phyloP scores from a whole-genome alignment of 2,113 vertebrate genomes.

The Eclectus roratus region DNA sequence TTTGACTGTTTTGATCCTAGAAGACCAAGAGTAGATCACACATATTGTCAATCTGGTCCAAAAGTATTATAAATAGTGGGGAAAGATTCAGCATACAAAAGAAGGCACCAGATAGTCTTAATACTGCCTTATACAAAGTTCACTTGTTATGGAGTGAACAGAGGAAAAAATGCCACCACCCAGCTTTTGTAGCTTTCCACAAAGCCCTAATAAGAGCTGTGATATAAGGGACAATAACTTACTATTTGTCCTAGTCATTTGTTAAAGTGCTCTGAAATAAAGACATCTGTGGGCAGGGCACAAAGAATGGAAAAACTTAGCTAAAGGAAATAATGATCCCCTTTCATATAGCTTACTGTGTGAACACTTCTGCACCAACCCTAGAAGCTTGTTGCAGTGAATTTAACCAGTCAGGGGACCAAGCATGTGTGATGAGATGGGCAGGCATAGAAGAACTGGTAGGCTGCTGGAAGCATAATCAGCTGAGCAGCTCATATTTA shows the following conservation, averaged over 20 bases:
- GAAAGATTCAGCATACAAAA: neutral
- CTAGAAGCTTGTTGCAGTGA: slow-evolving; percentile 28
- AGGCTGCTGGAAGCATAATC: neutral
- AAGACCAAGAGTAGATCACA: slow-evolving; percentile 34
- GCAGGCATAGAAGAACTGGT: neutral
- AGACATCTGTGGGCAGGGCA: slow-evolving; percentile 56
- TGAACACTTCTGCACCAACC: slow-evolving; percentile 36
- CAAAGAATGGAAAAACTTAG: slow-evolving; percentile 60
- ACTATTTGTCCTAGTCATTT: slow-evolving; percentile 8
- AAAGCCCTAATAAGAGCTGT: neutral
- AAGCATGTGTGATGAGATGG: neutral
- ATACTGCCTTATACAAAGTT: slow-evolving; percentile 41
- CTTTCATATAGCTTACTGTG: slow-evolving; percentile 59
- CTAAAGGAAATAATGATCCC: slow-evolving; percentile 64
- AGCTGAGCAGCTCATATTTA: neutral
- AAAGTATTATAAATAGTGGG: neutral
- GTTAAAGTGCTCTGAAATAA: slow-evolving; percentile 54
- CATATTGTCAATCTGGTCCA: neutral
- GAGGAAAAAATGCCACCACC: neutral
- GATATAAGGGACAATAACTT: slow-evolving; percentile 46
- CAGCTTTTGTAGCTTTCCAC: slow-evolving; percentile 46
- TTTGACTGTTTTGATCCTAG: slow-evolving; percentile 15
- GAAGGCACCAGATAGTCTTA: slow-evolving; percentile 25
- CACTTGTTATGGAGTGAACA: slow-evolving; percentile 44
- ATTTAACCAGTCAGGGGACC: slow-evolving; percentile 31